A percentile compares a stretch with the other conserved stretches of the same genome.
These are phyloP conservation scores for Catalaphyllia jardinei DNA, from an alignment of 64 coral and sea anemone species.

Conservation along the genomic window DNA sequence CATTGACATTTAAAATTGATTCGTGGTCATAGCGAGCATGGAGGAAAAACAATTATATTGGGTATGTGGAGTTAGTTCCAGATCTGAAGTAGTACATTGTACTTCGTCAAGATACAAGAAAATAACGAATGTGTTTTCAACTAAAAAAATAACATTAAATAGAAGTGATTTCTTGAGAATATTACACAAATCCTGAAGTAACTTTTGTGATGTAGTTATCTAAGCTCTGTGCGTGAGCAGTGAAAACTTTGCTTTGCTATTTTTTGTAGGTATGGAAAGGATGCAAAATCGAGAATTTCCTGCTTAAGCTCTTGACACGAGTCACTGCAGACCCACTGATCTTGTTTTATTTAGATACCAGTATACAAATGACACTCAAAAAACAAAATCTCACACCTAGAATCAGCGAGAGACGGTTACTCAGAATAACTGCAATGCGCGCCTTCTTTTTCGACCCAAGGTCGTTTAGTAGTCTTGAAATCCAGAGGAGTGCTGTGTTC, in stretches of 20 bases:
- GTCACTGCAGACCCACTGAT: neutral
- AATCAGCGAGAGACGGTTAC: no score
- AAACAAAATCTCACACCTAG: neutral
- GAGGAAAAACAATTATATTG: no score
- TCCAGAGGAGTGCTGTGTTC: neutral
- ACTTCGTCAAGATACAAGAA: no score
- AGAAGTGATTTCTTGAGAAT: no score
- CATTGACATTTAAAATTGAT: no score
- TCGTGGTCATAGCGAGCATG: no score
- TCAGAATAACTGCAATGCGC: neutral
- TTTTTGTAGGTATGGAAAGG: neutral
- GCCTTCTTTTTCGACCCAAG: neutral
- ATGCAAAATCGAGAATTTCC: slow-evolving; percentile 5
- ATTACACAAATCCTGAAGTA: no score
- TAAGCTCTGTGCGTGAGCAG: neutral
- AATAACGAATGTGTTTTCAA: no score
- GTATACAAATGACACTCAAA: no score
- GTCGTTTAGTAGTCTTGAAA: neutral
- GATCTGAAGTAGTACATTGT: no score
- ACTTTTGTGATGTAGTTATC: neutral
- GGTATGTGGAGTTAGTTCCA: no score
- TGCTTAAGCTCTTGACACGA: slow-evolving; percentile 17
- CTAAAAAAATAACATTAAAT: no score
- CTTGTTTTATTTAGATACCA: neutral
- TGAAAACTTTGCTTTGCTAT: slow-evolving; percentile 4